Conservation (phyloP, 1,140 invertebrate genomes). For the Papilio xuthus region DNA sequence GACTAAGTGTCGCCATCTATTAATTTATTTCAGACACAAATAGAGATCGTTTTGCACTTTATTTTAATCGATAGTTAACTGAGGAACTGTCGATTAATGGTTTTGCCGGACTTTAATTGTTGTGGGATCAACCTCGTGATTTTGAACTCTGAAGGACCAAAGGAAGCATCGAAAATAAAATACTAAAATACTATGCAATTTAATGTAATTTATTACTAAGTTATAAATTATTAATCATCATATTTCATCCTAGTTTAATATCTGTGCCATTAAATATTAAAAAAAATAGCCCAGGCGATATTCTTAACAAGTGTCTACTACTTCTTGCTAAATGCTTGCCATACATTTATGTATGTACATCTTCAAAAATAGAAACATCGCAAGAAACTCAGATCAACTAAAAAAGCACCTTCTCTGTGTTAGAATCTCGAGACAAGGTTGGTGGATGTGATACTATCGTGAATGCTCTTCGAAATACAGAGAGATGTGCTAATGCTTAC, state of each 20-base stretch:
- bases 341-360: background rate
- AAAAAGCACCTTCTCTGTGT: background rate
- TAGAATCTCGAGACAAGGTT: background rate
- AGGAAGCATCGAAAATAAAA: background rate
- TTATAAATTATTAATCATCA: too few relatives aligned
- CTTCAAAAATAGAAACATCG: background rate
- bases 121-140: background rate
- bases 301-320: too few relatives aligned
- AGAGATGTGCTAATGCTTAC: background rate
- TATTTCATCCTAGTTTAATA: background rate
- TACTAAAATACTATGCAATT: background rate
- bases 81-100: background rate
- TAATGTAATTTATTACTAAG: too few relatives aligned
- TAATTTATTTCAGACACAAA: background rate
- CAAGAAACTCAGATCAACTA: background rate
- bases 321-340: too few relatives aligned
- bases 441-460: background rate
- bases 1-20: conserved; percentile 14
- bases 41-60: conserved; percentile 17
- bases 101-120: background rate
- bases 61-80: conserved; percentile 1
- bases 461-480: conserved; percentile 23
- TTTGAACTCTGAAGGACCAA: background rate
- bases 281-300: too few relatives aligned
- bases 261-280: too few relatives aligned